A percentile compares a stretch with the other conserved stretches of the same genome.
phyloP scores from a whole-genome alignment of 2,888 invertebrate species.

The Hydrotaea diabolus region DNA sequence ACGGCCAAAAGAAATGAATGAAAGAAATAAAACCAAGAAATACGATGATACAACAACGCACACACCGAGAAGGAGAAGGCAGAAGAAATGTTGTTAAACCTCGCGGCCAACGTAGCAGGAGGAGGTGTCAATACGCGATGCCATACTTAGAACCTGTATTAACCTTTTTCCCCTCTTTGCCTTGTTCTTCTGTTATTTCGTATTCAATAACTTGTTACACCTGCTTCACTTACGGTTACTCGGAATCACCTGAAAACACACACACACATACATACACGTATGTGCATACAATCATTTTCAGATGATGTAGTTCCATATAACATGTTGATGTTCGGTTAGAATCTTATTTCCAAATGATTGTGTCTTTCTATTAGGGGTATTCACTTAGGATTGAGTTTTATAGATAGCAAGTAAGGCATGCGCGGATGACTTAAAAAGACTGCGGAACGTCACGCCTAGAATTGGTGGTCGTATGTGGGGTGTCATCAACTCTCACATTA shows the following conservation, averaged over 20 bases:
- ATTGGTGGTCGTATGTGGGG: no score
- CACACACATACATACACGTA: background rate
- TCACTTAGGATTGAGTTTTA: background rate
- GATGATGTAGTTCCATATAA: constrained; percentile 8
- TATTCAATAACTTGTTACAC: constrained; percentile 61
- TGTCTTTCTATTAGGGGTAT: constrained; percentile 1
- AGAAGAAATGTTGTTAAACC: no score
- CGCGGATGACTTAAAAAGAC: no score
- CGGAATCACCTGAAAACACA: background rate
- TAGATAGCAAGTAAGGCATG: no score
- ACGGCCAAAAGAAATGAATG: constrained; percentile 14
- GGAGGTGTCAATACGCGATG: constrained; percentile 30
- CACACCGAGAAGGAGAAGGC: no score
- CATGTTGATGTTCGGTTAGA: constrained; percentile 15
- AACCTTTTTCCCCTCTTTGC: constrained; percentile 13
- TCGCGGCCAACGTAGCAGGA: no score
- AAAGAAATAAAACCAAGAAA: background rate
- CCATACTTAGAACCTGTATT: constrained; percentile 21
- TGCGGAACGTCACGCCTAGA: no score
- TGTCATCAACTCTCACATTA: no score
- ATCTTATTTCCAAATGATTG: background rate
- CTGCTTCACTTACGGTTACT: constrained; percentile 50
- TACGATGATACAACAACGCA: background rate
- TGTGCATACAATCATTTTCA: background rate
- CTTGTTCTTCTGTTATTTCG: constrained; percentile 4